These are phyloP conservation scores for Mus pahari DNA, from an alignment of 2,113 vertebrate genomes.

Conservation along the genomic window DNA sequence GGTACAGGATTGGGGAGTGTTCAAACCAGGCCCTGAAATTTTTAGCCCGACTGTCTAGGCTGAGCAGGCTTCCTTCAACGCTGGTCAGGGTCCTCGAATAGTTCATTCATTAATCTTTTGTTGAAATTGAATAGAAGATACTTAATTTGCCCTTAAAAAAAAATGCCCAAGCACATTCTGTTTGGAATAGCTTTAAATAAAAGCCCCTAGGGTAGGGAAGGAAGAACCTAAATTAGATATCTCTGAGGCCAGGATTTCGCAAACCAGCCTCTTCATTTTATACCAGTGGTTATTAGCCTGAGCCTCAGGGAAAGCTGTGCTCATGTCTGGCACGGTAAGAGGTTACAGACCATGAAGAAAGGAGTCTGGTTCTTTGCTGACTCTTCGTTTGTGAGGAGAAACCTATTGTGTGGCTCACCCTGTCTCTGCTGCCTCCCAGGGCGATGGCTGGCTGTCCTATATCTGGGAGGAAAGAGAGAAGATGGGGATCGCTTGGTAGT, in stretches of 20 bases:
- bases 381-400: neutral
- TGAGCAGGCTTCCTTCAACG: neutral
- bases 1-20: neutral
- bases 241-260: neutral
- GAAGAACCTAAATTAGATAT: conserved; percentile 58
- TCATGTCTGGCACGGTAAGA: neutral
- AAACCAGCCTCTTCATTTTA: neutral
- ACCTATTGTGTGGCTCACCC: neutral
- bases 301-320: neutral
- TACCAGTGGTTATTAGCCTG: neutral
- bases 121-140: conserved; percentile 59
- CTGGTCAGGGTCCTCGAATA: neutral
- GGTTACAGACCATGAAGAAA: neutral
- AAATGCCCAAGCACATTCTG: neutral
- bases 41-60: conserved; percentile 28
- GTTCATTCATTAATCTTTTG: conserved; percentile 60
- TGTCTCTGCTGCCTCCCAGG: neutral
- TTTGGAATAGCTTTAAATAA: conserved; percentile 65
- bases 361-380: conserved; percentile 8
- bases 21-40: conserved; percentile 8
- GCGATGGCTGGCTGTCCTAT: neutral
- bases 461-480: neutral
- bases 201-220: conserved; percentile 33
- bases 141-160: conserved; percentile 47
- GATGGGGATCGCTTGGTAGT: neutral